phyloP scores from a whole-genome alignment of 2,888 invertebrate species.

The Entomobrya proxima region DNA sequence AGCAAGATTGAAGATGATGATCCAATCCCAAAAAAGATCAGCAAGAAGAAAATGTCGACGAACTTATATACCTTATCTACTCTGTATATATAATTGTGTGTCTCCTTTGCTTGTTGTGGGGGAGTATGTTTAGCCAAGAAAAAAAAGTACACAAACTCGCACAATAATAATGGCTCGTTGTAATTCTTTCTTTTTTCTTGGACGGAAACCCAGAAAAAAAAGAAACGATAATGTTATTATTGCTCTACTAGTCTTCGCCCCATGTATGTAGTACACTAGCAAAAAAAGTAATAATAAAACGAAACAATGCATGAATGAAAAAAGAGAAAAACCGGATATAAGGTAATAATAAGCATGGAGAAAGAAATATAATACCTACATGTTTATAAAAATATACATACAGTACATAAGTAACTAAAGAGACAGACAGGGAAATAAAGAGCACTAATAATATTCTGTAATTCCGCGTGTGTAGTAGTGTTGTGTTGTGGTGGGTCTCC shows the following conservation, averaged over 20 bases:
- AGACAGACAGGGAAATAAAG: not conserved
- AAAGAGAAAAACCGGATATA: too few species aligned
- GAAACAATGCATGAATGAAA: too few species aligned
- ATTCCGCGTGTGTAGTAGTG: not conserved
- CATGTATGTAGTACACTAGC: not conserved
- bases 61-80: too few species aligned
- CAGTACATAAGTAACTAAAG: not conserved
- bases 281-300: not conserved
- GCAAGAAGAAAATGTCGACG: not conserved
- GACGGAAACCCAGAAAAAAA: not conserved
- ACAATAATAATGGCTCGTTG: not conserved
- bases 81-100: too few species aligned
- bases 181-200: not conserved
- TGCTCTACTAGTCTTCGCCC: not conserved
- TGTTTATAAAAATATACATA: too few species aligned
- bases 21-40: not conserved
- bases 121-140: not conserved
- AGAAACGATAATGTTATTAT: not conserved
- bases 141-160: not conserved
- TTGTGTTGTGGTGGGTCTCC: too few species aligned
- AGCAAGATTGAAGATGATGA: not conserved
- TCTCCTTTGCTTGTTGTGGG: not conserved
- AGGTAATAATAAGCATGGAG: not conserved
- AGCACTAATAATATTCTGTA: not conserved
- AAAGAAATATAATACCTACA: too few species aligned